These are phyloP conservation scores for Argentina silus DNA, from an alignment of 2,797 vertebrate species.

Conservation along the genomic window DNA sequence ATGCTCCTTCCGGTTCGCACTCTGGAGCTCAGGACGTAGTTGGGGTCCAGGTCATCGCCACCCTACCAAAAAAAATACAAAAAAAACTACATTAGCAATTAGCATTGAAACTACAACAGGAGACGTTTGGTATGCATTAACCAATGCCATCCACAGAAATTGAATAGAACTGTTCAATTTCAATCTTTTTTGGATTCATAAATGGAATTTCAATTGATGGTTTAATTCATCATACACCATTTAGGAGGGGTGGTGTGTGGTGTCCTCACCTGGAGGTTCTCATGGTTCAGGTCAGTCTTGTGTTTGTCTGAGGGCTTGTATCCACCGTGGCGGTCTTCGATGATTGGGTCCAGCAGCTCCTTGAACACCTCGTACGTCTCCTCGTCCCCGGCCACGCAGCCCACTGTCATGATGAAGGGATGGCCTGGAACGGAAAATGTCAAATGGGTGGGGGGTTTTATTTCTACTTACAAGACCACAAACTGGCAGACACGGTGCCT, in stretches of 20 bases:
- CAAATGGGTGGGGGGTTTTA: not conserved
- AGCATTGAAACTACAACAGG: not conserved
- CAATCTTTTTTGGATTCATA: not conserved
- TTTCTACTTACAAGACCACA: not conserved
- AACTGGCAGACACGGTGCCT: too few species aligned
- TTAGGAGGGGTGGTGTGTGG: too few species aligned
- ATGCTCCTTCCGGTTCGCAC: slow-evolving; percentile 94
- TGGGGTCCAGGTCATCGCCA: slow-evolving; percentile 95
- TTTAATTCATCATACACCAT: too few species aligned
- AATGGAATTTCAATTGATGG: not conserved
- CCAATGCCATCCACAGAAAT: not conserved
- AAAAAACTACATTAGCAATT: slow-evolving; percentile 3
- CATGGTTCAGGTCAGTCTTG: slow-evolving; percentile 91
- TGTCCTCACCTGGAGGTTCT: slow-evolving; percentile 83
- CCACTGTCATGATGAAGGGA: slow-evolving; percentile 95
- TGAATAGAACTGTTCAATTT: not conserved
- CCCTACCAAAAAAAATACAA: slow-evolving; percentile 72
- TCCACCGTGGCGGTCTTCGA: slow-evolving; percentile 92
- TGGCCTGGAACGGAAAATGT: slow-evolving; percentile 78
- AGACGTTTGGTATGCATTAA: not conserved
- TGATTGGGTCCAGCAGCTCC: slow-evolving; percentile 88
- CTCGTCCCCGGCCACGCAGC: slow-evolving; percentile 93
- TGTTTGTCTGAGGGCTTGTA: slow-evolving; percentile 92
- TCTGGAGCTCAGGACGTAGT: slow-evolving; percentile 93
- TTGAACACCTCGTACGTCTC: slow-evolving; percentile 90